A percentile compares a stretch with the other conserved stretches of the same genome.
These are phyloP conservation scores for Ariolimax columbianus DNA, from an alignment of 2,888 invertebrate species.

Conservation along the genomic window DNA sequence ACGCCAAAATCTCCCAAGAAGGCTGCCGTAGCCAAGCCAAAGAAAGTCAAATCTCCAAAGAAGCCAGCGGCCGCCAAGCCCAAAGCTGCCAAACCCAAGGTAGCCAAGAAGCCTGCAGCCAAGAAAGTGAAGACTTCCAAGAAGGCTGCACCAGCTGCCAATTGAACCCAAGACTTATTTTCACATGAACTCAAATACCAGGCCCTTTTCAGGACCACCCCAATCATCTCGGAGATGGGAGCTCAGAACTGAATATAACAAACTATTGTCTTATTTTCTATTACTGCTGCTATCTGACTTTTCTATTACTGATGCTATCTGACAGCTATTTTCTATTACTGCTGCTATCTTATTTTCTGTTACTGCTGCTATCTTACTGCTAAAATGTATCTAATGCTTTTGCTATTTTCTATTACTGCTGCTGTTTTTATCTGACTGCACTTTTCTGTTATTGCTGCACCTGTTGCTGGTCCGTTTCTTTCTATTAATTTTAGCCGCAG, in stretches of 20 bases:
- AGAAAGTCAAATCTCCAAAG: slow-evolving; percentile 28
- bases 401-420: too few relatives aligned
- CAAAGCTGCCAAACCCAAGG: slow-evolving; percentile 32
- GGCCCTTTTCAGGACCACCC: slow-evolving; percentile 30
- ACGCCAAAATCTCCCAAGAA: slow-evolving; percentile 10
- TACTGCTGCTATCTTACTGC: too few relatives aligned
- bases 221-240: not conserved
- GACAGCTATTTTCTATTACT: too few relatives aligned
- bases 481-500: too few relatives aligned
- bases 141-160: slow-evolving; percentile 10
- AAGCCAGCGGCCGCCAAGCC: slow-evolving; percentile 22
- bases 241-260: not conserved
- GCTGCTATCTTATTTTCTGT: too few relatives aligned
- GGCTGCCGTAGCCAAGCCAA: slow-evolving; percentile 22
- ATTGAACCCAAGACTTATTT: not conserved
- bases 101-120: slow-evolving; percentile 33
- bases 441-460: too few relatives aligned
- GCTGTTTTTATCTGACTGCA: too few relatives aligned
- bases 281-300: too few relatives aligned
- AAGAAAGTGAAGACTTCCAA: slow-evolving; percentile 35
- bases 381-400: too few relatives aligned
- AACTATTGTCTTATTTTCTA: too few relatives aligned
- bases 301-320: too few relatives aligned
- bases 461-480: too few relatives aligned
- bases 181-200: not conserved